These are phyloP conservation scores for Catamblyrhynchus diadema DNA, from an alignment of 2,797 vertebrate genomes.

Conservation along the genomic window DNA sequence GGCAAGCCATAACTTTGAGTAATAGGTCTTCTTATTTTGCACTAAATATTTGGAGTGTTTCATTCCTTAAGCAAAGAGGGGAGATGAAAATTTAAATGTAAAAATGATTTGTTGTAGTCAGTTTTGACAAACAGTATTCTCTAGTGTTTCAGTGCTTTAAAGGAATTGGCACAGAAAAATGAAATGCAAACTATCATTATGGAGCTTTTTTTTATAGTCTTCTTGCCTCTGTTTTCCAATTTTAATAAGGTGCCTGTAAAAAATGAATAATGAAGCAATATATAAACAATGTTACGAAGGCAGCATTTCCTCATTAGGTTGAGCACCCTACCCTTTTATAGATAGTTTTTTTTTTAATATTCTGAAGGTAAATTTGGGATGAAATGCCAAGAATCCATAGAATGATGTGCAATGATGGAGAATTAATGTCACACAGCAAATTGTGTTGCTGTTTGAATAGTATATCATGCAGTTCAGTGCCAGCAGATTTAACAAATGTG, in stretches of 20 bases:
- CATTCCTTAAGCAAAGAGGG: background rate
- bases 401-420: background rate
- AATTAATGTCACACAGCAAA: slow-evolving; percentile 36
- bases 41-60: slow-evolving; percentile 8
- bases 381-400: slow-evolving; percentile 6
- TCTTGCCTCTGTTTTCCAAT: slow-evolving; percentile 32
- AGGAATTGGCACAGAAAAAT: slow-evolving; percentile 24
- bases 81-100: slow-evolving; percentile 19
- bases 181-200: background rate
- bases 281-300: slow-evolving; percentile 3
- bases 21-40: background rate
- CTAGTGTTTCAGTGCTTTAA: background rate
- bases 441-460: slow-evolving; percentile 10
- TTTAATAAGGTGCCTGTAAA: slow-evolving; percentile 46
- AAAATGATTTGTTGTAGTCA: slow-evolving; percentile 26
- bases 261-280: slow-evolving; percentile 37
- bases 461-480: background rate
- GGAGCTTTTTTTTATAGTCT: slow-evolving; percentile 15
- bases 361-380: slow-evolving; percentile 30
- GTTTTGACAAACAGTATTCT: slow-evolving; percentile 17
- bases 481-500: background rate
- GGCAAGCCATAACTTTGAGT: background rate
- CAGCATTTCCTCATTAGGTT: slow-evolving; percentile 25
- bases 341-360: background rate
- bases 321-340: background rate